phyloP scores from a whole-genome alignment of 2,888 invertebrate species.

The Lepidonotus clava region DNA sequence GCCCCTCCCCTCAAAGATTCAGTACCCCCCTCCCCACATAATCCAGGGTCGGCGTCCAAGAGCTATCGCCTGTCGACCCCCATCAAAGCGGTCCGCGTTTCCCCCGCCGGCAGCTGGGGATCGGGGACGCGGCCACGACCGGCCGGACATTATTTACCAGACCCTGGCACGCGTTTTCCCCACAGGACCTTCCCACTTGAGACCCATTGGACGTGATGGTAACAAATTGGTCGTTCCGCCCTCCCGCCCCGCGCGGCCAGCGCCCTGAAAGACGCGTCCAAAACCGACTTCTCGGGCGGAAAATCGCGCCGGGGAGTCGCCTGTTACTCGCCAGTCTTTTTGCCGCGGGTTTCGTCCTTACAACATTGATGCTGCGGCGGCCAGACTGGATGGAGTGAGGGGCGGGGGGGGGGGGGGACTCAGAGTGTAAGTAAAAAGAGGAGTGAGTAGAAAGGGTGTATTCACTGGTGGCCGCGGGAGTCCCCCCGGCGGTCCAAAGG shows the following conservation, averaged over 20 bases:
- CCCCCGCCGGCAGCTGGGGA: neutral
- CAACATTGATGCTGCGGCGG: no score
- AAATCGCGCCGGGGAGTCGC: neutral
- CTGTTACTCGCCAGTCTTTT: neutral
- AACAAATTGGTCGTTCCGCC: neutral
- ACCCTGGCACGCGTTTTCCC: slow-evolving; percentile 3
- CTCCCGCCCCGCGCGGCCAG: neutral
- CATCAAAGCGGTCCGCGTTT: neutral
- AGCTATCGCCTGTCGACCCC: neutral
- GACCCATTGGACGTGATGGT: slow-evolving; percentile 13
- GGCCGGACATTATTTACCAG: slow-evolving; percentile 20
- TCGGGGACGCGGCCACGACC: neutral
- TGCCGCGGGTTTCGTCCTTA: no score
- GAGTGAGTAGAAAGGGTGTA: neutral
- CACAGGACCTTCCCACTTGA: slow-evolving; percentile 4
- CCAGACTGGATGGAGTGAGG: no score
- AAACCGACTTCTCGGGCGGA: neutral
- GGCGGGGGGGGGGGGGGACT: no score
- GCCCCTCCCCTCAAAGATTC: no score
- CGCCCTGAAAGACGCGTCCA: slow-evolving; percentile 9
- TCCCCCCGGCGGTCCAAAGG: no score
- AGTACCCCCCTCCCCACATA: no score
- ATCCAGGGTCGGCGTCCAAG: no score
- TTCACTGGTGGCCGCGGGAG: no score
- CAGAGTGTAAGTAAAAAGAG: no score